Conservation (phyloP, 2,888 invertebrate species). For the Dasysyrphus albostriatus region DNA sequence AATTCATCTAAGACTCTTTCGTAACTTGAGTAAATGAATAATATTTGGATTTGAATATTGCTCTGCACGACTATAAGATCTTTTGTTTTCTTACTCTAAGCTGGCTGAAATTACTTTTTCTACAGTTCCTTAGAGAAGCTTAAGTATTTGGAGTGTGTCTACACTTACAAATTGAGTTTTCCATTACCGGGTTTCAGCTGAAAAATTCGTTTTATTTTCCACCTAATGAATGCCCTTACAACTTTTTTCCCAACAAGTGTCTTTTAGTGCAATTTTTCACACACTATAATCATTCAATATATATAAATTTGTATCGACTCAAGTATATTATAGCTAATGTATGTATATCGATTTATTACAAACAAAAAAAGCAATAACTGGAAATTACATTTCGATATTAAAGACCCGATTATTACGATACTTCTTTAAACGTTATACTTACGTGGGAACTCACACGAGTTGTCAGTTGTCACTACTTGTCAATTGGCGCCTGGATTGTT, state of each 20-base stretch:
- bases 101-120: no score
- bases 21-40: no score
- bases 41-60: no score
- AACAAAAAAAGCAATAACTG: not conserved
- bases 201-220: no score
- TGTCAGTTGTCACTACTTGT: conserved; percentile 42
- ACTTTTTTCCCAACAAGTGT: not conserved
- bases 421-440: not conserved
- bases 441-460: conserved; percentile 53
- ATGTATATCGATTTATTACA: not conserved
- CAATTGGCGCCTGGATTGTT: conserved; percentile 29
- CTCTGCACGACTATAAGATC: no score
- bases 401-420: not conserved
- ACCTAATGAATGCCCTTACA: no score
- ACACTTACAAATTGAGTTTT: no score
- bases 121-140: no score
- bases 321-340: not conserved
- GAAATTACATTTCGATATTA: not conserved
- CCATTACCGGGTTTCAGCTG: no score
- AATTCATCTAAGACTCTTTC: no score
- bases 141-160: no score
- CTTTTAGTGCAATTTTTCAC: not conserved
- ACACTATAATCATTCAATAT: not conserved
- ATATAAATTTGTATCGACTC: not conserved
- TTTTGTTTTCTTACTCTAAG: no score